phyloP scores from a whole-genome alignment of 2,888 invertebrate species.

The Teleogryllus oceanicus region DNA sequence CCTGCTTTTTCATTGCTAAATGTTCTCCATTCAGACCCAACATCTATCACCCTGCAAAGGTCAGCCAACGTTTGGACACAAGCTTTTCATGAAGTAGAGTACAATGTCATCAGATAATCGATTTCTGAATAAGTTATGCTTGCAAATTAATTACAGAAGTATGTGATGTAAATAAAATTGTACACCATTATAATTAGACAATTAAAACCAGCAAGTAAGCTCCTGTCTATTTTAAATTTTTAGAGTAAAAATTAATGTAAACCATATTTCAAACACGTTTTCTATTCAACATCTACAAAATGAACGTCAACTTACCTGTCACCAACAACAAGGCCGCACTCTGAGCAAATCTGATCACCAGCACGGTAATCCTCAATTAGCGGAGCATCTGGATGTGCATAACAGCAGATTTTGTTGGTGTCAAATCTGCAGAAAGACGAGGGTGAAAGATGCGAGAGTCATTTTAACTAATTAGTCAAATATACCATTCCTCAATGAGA shows the following conservation, averaged over 20 bases:
- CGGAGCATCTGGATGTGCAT: conserved; percentile 91
- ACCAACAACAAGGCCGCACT: conserved; percentile 99
- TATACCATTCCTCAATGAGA: not conserved
- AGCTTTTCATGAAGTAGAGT: not conserved
- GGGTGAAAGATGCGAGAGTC: not conserved
- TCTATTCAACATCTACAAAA: too few relatives aligned
- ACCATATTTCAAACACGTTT: not conserved
- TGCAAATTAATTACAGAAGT: too few relatives aligned
- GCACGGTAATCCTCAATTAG: conserved; percentile 98
- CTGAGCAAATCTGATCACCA: conserved; percentile 98
- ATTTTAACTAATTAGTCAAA: not conserved
- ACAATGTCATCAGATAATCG: too few relatives aligned
- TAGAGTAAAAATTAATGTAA: not conserved
- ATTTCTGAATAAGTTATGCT: too few relatives aligned
- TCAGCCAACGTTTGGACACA: conserved; percentile 12
- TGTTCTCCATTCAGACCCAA: conserved; percentile 99
- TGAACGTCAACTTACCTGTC: conserved; percentile 67
- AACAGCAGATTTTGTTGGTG: conserved; percentile 80
- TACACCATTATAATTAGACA: too few relatives aligned
- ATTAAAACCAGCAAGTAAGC: too few relatives aligned
- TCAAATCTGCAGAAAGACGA: conserved; percentile 56
- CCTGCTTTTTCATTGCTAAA: conserved; percentile 98
- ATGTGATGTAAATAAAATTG: too few relatives aligned
- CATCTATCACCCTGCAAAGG: conserved; percentile 85
- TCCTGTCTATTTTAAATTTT: not conserved